phyloP scores from a whole-genome alignment of 2,113 vertebrate species.

The Pachycephala philippinensis region DNA sequence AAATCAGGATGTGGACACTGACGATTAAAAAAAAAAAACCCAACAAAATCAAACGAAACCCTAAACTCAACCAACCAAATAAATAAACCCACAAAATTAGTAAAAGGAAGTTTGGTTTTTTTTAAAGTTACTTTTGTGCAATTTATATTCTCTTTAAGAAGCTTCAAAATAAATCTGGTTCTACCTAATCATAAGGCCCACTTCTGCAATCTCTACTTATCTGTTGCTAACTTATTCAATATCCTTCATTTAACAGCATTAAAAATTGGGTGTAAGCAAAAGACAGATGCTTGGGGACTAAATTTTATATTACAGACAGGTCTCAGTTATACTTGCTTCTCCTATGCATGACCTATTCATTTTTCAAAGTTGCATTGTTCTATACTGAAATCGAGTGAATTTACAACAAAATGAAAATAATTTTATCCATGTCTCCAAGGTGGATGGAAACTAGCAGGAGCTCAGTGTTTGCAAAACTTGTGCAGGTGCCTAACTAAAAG shows the following conservation, averaged over 20 bases:
- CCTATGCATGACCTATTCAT: background rate
- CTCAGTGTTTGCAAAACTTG: background rate
- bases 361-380: background rate
- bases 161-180: background rate
- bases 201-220: background rate
- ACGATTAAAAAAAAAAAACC: background rate
- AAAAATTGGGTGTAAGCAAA: background rate
- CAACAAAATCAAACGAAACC: background rate
- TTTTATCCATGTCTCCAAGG: background rate
- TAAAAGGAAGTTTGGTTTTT: background rate
- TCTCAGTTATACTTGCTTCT: background rate
- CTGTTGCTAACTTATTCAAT: background rate
- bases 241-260: background rate
- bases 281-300: background rate
- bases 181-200: background rate
- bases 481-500: background rate
- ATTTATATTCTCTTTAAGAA: background rate
- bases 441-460: background rate
- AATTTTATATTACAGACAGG: background rate
- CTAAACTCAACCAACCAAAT: background rate
- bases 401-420: background rate
- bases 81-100: background rate
- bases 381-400: background rate
- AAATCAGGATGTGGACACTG: background rate
- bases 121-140: rapidly evolving